phyloP scores from a whole-genome alignment of 2,113 vertebrate species.

The Gobio gobio region DNA sequence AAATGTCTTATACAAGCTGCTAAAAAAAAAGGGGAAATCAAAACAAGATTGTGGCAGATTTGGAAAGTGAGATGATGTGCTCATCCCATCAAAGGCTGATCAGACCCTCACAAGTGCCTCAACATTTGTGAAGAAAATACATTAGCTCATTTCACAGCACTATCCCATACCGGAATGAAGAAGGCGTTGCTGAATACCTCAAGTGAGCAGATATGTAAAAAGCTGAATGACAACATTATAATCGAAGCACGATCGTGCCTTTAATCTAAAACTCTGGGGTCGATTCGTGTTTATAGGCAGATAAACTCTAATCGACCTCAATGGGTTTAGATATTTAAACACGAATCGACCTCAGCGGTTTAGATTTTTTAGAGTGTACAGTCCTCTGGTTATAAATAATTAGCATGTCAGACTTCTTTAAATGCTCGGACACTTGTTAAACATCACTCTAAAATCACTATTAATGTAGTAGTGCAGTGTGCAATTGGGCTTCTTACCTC shows the following conservation, averaged over 20 bases:
- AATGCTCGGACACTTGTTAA: neutral
- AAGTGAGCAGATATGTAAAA: neutral
- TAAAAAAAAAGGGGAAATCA: neutral
- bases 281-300: neutral
- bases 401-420: neutral
- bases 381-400: neutral
- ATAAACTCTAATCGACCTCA: neutral
- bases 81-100: neutral
- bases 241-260: neutral
- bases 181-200: neutral
- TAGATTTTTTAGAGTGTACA: neutral
- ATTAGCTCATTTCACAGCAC: neutral
- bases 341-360: neutral
- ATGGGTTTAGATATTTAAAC: neutral
- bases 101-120: neutral
- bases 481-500: slow-evolving; percentile 27
- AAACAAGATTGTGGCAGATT: neutral
- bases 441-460: neutral
- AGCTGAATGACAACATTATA: neutral
- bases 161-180: neutral
- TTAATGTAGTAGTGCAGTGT: neutral
- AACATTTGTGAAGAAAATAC: neutral
- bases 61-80: neutral
- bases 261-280: no score
- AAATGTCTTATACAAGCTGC: neutral